Base-by-base conservation (phyloP, 1,140 invertebrate species). In the Diachasmimorpha longicaudata region DNA sequence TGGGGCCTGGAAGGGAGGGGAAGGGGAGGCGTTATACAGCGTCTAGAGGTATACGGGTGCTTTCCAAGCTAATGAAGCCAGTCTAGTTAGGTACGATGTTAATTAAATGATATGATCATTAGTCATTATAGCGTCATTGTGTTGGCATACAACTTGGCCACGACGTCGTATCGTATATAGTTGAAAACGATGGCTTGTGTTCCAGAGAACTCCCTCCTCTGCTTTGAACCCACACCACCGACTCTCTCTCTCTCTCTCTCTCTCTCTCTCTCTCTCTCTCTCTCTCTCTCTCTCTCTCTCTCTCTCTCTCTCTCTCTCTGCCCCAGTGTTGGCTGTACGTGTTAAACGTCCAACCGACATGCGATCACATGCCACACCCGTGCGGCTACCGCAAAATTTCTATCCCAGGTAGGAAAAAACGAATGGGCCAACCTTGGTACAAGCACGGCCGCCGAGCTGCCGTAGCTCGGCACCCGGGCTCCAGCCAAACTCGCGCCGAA, bases 81-180 rank as follows among this genome's bases (percentile, higher is more conserved):
- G 81, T 81, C 82, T 84, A 84, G 83, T 86, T 88, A 85, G 83
- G 83, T 84, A 84, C 81, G 85, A 87, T 88, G 86, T 88, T 89
- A 88, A 89, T 89, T 88, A 88, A 89, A 88, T 88, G 87, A 88
- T 89, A 89, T 84, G 81, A 88, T 89, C 87, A 89, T 89, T 89
- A 87, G 88, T 88, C 86, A 87, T 87, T 87, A 85, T 85, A 83
- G 83, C 83, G 83, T 86, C 83, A 87, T 88, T 85, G 85, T 85
- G 84, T 84, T 80, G 79, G 74, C 78, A 77, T 63, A 79, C 78
- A 79, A 79, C 78, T 79, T 79, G 78, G 71, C 75, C 39, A 37
- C 48, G 68, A 72, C 75, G 78, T 74, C 58, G 77, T 71, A 69
- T 76, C 55, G 37, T 58, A 52, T 13, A 68, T 36, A 73, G 36